These are phyloP conservation scores for Leucoma salicis DNA, from an alignment of 2,888 invertebrate species.

Conservation along the genomic window DNA sequence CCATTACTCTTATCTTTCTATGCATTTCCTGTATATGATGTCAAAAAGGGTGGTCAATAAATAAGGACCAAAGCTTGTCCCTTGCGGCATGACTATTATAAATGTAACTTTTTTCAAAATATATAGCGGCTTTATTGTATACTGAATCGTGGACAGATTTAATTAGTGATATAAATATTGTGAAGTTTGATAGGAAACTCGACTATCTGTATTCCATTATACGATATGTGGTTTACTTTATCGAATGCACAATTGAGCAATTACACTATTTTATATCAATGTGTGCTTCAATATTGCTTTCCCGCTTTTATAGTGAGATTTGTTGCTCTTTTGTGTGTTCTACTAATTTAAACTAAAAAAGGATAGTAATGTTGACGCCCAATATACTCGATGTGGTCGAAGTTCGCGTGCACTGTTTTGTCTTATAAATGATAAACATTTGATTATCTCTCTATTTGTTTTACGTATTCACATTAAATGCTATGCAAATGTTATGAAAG, in stretches of 20 bases:
- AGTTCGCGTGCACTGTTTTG: conserved; percentile 70
- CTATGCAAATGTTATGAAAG: conserved; percentile 25
- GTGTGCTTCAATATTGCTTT: conserved; percentile 39
- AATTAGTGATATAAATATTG: not conserved
- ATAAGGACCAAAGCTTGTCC: not conserved
- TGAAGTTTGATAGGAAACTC: not conserved
- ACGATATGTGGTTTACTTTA: not conserved
- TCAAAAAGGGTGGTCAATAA: not conserved
- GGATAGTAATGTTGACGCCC: conserved; percentile 53
- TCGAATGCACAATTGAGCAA: conserved; percentile 30
- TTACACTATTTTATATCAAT: conserved; percentile 23
- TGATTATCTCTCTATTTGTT: not conserved
- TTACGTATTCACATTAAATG: not conserved
- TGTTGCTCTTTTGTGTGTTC: conserved; percentile 35
- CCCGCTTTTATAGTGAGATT: conserved; percentile 38
- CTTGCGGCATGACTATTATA: conserved; percentile 1
- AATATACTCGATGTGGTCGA: conserved; percentile 58
- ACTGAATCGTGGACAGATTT: not conserved
- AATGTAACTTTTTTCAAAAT: not conserved
- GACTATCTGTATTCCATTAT: not conserved
- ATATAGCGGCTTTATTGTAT: not conserved
- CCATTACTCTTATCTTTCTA: conserved; percentile 44
- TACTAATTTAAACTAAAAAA: not conserved
- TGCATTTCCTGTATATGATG: too few relatives aligned
- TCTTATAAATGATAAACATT: conserved; percentile 33